Evolutionary conservation across 2,888 invertebrate genomes (phyloP).

Genomic region (Trachelus iudaicus): DNA sequence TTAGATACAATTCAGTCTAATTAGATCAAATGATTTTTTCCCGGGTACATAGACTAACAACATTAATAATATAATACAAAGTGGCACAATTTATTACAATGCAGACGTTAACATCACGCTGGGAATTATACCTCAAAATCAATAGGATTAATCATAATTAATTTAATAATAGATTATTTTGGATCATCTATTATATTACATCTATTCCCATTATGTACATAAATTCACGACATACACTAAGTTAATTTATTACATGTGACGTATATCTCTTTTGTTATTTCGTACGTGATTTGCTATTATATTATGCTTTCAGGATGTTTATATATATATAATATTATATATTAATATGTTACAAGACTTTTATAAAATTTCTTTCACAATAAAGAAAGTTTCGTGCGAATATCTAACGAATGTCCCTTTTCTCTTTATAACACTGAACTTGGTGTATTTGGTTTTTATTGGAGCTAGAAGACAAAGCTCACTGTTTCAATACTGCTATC

Average conservation of each 20-base stretch:
- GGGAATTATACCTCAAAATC: neutral
- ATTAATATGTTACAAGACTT: slow-evolving; percentile 32
- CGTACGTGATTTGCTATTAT: slow-evolving; percentile 21
- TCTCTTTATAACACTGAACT: neutral
- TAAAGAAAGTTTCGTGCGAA: slow-evolving; percentile 13
- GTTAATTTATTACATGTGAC: slow-evolving; percentile 21
- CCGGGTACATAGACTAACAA: too few species aligned
- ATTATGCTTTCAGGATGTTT: slow-evolving; percentile 21
- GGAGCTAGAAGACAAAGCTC: neutral
- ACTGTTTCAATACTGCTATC: neutral
- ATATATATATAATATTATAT: slow-evolving; percentile 18
- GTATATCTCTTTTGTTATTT: slow-evolving; percentile 16
- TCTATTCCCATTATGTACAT: slow-evolving; percentile 37
- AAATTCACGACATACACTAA: slow-evolving; percentile 12
- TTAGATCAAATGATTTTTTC: too few species aligned
- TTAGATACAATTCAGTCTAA: too few species aligned
- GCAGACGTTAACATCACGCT: neutral
- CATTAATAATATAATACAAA: neutral
- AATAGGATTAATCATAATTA: slow-evolving; percentile 7
- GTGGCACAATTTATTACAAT: neutral
- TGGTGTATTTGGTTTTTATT: neutral
- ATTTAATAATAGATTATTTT: slow-evolving; percentile 20
- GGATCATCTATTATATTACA: slow-evolving; percentile 31
- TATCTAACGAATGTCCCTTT: slow-evolving; percentile 3
- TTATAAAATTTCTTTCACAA: slow-evolving; percentile 33